Evolutionary conservation across 2,113 vertebrate species (phyloP).

Genomic region (Stegastes partitus): DNA sequence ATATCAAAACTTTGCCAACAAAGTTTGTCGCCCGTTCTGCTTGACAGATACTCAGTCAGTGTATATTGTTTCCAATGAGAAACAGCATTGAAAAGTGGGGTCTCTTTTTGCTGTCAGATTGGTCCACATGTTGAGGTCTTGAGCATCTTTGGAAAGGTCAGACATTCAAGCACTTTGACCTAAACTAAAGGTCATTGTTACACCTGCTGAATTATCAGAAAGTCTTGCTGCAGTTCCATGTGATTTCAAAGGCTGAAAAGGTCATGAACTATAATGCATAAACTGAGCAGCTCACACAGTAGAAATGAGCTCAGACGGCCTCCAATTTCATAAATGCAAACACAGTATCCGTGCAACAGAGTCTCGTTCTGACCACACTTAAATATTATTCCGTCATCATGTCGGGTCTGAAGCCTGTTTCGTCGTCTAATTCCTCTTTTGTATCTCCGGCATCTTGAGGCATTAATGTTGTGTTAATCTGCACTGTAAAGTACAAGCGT

Average conservation of each 20-base stretch:
- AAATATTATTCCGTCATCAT: neutral
- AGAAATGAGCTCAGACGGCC: neutral
- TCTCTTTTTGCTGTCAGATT: neutral
- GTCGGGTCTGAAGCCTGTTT: neutral
- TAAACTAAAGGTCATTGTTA: slow-evolving; percentile 27
- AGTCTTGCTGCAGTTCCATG: neutral
- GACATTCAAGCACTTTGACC: slow-evolving; percentile 36
- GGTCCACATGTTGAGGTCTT: neutral
- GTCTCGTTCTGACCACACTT: neutral
- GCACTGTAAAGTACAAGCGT: slow-evolving; percentile 8
- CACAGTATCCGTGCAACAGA: neutral
- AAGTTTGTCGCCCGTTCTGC: no score
- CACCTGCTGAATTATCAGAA: slow-evolving; percentile 17
- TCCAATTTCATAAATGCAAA: neutral
- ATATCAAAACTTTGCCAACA: no score
- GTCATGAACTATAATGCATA: slow-evolving; percentile 16
- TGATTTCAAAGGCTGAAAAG: slow-evolving; percentile 33
- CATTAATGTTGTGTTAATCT: slow-evolving; percentile 33
- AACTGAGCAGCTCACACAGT: neutral
- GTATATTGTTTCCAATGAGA: neutral
- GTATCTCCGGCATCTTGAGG: slow-evolving; percentile 36
- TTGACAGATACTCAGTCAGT: no score
- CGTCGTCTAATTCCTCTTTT: slow-evolving; percentile 2
- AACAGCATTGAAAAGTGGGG: neutral
- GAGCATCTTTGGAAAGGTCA: slow-evolving; percentile 34